A percentile compares a stretch with the other conserved stretches of the same genome.
These are phyloP conservation scores for Unio pictorum DNA, from an alignment of 2,888 invertebrate genomes.

Conservation along the genomic window DNA sequence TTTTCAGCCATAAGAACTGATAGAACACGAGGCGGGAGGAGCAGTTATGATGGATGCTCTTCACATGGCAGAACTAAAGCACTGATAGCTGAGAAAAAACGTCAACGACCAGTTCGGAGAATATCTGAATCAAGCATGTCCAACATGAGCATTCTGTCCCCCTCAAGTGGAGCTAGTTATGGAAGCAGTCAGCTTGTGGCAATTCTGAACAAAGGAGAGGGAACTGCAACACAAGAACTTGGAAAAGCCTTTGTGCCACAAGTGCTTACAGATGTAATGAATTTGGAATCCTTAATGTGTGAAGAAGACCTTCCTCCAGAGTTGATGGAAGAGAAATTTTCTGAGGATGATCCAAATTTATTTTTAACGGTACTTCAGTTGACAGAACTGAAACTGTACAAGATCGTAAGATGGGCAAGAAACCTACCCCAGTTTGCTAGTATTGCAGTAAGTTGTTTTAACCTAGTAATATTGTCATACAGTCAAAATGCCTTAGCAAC, in stretches of 20 bases:
- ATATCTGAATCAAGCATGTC: neutral
- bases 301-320: conserved; percentile 60
- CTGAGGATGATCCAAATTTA: conserved; percentile 51
- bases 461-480: too few species aligned
- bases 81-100: conserved; percentile 24
- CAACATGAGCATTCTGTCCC: neutral
- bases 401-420: conserved; percentile 99
- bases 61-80: conserved; percentile 46
- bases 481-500: too few species aligned
- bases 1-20: conserved; percentile 90
- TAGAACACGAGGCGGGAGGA: conserved; percentile 93
- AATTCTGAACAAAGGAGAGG: conserved; percentile 45
- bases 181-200: conserved; percentile 51
- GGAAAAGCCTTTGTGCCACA: conserved; percentile 50
- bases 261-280: conserved; percentile 66
- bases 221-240: conserved; percentile 5
- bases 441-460: conserved; percentile 82
- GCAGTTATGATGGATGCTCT: conserved; percentile 80
- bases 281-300: conserved; percentile 64
- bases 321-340: conserved; percentile 50
- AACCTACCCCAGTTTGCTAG: conserved; percentile 96
- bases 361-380: conserved; percentile 66
- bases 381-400: conserved; percentile 94
- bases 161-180: neutral
- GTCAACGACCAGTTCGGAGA: conserved; percentile 1